Conservation (phyloP, 2,113 vertebrate genomes). For the Cyprinodon tularosa region DNA sequence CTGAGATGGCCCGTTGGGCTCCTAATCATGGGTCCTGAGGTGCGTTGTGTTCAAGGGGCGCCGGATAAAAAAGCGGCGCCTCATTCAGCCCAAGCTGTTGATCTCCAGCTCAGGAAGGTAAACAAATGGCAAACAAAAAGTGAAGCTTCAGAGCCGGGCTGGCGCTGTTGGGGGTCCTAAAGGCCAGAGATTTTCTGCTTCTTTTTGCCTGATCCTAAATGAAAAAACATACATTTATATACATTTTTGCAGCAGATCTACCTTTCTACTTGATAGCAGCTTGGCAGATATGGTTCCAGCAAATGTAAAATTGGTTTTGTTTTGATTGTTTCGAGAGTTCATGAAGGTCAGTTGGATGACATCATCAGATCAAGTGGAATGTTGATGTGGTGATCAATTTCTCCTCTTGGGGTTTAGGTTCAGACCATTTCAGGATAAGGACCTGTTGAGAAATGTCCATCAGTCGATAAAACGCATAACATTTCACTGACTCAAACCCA, state of each 20-base stretch:
- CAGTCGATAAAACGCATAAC: too few species aligned
- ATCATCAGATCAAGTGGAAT: background rate
- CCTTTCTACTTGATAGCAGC: too few species aligned
- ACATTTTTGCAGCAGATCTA: too few species aligned
- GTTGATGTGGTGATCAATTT: too few species aligned
- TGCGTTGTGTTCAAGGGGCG: constrained; percentile 67
- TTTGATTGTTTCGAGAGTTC: background rate
- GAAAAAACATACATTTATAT: background rate
- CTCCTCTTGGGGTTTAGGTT: too few species aligned
- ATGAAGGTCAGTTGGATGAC: background rate
- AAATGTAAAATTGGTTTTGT: background rate
- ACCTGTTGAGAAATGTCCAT: too few species aligned
- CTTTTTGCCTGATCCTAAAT: background rate
- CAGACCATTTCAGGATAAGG: too few species aligned
- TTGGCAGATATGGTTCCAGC: too few species aligned
- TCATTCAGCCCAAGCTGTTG: constrained; percentile 76
- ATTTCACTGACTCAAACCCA: too few species aligned
- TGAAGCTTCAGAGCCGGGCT: constrained; percentile 65
- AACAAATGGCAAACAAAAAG: constrained; percentile 79
- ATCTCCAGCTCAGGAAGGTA: constrained; percentile 76
- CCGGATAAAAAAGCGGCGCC: constrained; percentile 63
- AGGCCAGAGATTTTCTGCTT: constrained; percentile 8
- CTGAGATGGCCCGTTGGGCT: constrained; percentile 74
- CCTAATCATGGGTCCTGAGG: constrained; percentile 76
- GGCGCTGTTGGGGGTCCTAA: constrained; percentile 26